Evolutionary conservation across 2,113 vertebrate species (phyloP), one percentile per base, ranked within the genome.

Genomic region (Mastomys natalensis): DNA sequence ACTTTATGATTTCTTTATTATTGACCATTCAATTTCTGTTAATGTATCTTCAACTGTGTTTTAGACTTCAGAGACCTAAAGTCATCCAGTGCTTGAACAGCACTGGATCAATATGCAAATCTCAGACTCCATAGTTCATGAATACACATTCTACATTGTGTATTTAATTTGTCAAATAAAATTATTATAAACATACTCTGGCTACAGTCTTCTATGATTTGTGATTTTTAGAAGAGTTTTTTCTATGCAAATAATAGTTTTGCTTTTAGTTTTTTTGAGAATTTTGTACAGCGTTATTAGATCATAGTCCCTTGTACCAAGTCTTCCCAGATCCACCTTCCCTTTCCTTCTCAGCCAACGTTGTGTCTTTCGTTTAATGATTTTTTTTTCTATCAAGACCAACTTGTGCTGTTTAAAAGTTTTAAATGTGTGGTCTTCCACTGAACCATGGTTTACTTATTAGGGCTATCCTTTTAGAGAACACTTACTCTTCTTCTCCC

Each of bases 121-220:
- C 40, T 55, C 21, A 48, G n/a, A 40, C 4, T 34, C 43, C 34
- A n/a, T 55, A n/a, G 72, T 81, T 87, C 77, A 84, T 58, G 58
- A 93, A 89, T 53, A n/a, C n/a, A n/a, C n/a, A 87, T 9, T 51
- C 29, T 17, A 70, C 31, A 43, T 76, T 86, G 11, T 51, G 16
- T 53, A 73, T 87, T 72, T 81, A 76, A 62, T 62, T 70, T 89
- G 58, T 74, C 82, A 84, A 77, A 93, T 70, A 34, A 66, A 93
- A 86, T 88, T 51, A 37, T 34, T 73, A 21, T 85, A 86, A 81
- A 48, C 11, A 34, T 74, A 70, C 40, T 45, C 15, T 89, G 3
- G 24, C 45, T 93, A 43, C 58, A 10, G 74, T 51, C 26, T 60
- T 11, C 58, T 70, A 24, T 74, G 45, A 74, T 62, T 37, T 87